Base-by-base conservation (phyloP, 1,140 invertebrate species). In the Bombus huntii region DNA sequence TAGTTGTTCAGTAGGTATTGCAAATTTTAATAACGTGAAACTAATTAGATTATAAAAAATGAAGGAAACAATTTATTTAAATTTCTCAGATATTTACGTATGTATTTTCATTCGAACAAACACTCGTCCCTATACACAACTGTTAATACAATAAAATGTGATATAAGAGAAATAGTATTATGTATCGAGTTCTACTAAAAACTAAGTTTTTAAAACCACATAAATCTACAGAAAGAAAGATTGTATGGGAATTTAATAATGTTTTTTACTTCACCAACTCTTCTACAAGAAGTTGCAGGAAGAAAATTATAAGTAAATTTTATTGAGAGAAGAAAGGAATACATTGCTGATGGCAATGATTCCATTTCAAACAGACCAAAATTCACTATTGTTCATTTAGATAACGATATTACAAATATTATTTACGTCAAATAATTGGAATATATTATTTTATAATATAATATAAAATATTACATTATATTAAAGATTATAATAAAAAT, bases 261-360 rank as follows among this genome's bases (percentile, higher is more conserved):
- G 4, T 37, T 74, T 86, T 82, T 31, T 13, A 81, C 89, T 90
- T 90, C 86, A 90, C 88, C 89, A 90, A 88, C 89, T 90, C 89
- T 90, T 86, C 31, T 70, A 66, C 66, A 65, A 81, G 66, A 82
- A 90, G 89, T 90, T 90, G 89, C 88, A 90, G 86, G 89, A 90
- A 90, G 89, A 76, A 85, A 80, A 85, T 88, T 76, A 53, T 76
- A 31, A 42, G 6, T 31, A 68, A 8, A 76, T 83, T 68, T 65
- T 5, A 44, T 22, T 28, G 22, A 22, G 47, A 53, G 18, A 73
- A 34, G 84, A 88, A 90, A 90, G 59, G 88, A 86, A 31, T 68
- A 65, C 88, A 88, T 90, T 90, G 86, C 86, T 68, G 44, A 47
- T 37, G 79, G 89, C 79, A 88, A 90, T 90, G 85, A 90, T 59